Percentiles rank a stretch among this genome's conserved stretches.
These are phyloP conservation scores for Bubo bubo DNA, from an alignment of 2,113 vertebrate species.

Conservation along the genomic window DNA sequence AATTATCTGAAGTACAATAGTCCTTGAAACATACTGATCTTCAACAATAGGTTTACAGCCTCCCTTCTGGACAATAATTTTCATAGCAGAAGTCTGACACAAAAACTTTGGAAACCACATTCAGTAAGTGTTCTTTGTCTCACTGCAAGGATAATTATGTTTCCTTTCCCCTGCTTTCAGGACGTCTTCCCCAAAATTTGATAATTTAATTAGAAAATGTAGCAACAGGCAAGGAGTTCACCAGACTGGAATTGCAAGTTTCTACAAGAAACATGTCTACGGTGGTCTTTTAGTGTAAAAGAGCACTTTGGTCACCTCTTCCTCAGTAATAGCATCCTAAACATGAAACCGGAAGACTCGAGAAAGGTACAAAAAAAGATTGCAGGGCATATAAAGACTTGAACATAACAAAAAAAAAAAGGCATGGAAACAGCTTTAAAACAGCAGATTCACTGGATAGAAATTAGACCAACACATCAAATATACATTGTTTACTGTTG, in stretches of 20 bases:
- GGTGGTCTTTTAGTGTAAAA: background rate
- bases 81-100: constrained; percentile 18
- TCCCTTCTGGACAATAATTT: constrained; percentile 49
- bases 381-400: background rate
- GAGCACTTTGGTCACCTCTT: background rate
- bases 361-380: background rate
- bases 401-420: background rate
- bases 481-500: constrained; percentile 36
- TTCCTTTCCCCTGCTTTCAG: background rate
- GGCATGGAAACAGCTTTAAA: background rate
- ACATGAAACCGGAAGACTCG: background rate
- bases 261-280: background rate
- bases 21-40: constrained; percentile 3
- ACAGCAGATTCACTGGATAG: background rate
- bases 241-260: background rate
- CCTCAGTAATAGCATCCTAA: background rate
- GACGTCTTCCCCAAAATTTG: background rate
- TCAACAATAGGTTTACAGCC: constrained; percentile 16
- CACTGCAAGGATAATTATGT: background rate
- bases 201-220: background rate
- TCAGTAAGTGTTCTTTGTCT: background rate
- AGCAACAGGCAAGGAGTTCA: background rate
- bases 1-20: constrained; percentile 21
- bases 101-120: background rate
- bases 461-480: constrained; percentile 40